A percentile compares a stretch with the other conserved stretches of the same genome.
Conservation (phyloP, 2,888 invertebrate species). For the Drosophila monieri region DNA sequence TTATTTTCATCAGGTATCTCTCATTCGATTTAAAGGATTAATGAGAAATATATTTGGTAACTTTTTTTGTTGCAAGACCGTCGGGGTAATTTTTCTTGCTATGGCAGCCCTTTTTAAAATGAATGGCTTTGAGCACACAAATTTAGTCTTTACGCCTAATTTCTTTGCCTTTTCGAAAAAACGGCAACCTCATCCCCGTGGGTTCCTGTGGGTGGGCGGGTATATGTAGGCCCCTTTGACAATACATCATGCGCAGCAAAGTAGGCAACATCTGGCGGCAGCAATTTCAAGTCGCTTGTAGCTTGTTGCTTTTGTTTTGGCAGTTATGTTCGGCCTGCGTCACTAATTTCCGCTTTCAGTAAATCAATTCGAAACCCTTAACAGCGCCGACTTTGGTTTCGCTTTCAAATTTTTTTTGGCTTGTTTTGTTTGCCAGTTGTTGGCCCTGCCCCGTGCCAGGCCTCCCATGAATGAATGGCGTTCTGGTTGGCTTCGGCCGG, state of each 20-base stretch:
- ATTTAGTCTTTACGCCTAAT: constrained; percentile 78
- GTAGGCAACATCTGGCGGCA: constrained; percentile 69
- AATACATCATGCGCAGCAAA: constrained; percentile 73
- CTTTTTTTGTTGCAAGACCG: constrained; percentile 45
- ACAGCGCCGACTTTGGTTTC: constrained; percentile 47
- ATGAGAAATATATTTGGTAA: neutral
- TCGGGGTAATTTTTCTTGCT: constrained; percentile 63
- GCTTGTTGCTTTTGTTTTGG: constrained; percentile 29
- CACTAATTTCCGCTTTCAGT: constrained; percentile 78
- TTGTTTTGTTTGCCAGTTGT: constrained; percentile 15
- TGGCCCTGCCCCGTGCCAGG: constrained; percentile 36
- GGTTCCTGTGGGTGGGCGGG: constrained; percentile 9
- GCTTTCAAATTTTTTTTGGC: constrained; percentile 15
- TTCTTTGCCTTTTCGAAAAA: constrained; percentile 50
- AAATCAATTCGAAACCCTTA: constrained; percentile 72
- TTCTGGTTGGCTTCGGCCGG: constrained; percentile 50
- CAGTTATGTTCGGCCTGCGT: constrained; percentile 49
- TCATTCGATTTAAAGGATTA: neutral
- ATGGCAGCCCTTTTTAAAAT: constrained; percentile 69
- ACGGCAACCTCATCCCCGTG: constrained; percentile 22
- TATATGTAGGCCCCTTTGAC: constrained; percentile 41
- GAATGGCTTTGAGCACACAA: constrained; percentile 70
- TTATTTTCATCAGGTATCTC: neutral
- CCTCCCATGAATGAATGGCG: constrained; percentile 51
- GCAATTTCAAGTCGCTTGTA: constrained; percentile 63